Conservation (phyloP, 2,797 vertebrate species). For the Emys orbicularis region DNA sequence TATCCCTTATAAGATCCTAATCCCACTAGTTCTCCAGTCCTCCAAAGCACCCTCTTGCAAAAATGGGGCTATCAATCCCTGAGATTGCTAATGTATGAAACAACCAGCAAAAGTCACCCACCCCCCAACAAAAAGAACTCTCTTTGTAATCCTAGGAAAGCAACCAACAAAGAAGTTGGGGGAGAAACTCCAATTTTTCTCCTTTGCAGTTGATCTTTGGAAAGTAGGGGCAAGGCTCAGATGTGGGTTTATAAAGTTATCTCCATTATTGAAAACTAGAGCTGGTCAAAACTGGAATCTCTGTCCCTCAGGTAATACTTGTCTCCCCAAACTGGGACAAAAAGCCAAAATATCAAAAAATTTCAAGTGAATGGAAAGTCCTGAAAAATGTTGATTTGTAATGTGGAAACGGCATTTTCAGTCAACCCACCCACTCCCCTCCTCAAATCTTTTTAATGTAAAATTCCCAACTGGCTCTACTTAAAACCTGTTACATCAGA, state of each 20-base stretch:
- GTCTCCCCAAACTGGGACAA: neutral
- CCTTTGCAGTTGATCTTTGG: neutral
- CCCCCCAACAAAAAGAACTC: neutral
- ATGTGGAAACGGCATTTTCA: neutral
- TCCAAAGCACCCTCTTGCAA: neutral
- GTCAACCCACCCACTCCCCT: neutral
- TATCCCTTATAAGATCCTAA: neutral
- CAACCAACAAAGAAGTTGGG: neutral
- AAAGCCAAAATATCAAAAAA: neutral
- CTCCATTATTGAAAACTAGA: neutral
- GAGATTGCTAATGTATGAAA: neutral
- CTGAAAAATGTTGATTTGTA: neutral
- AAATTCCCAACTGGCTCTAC: neutral
- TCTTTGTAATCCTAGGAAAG: neutral
- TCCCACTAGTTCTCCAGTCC: neutral
- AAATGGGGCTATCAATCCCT: neutral
- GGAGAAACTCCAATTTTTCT: neutral
- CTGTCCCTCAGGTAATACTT: neutral
- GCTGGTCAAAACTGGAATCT: neutral
- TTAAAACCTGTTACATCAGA: neutral
- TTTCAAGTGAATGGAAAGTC: neutral
- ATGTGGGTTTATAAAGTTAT: neutral
- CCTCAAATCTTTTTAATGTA: neutral
- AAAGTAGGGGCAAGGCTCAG: neutral
- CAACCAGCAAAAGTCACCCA: neutral